Conservation (phyloP, 2,888 invertebrate species). For the Yponomeuta sedellus region DNA sequence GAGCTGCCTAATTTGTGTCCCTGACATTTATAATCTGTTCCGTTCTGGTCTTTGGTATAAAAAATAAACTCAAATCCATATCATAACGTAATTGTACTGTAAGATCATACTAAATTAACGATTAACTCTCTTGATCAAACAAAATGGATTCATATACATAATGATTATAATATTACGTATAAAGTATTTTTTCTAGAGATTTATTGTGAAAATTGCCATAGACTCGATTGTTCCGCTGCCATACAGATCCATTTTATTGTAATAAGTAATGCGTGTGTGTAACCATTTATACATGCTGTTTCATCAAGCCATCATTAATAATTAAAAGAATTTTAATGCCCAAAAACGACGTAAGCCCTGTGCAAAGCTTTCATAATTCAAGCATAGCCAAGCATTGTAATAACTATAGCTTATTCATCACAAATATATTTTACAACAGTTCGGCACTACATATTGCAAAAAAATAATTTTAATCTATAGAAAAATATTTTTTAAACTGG, state of each 20-base stretch:
- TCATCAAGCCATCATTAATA: not conserved
- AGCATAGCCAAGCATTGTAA: not conserved
- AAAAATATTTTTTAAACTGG: slow-evolving; percentile 7
- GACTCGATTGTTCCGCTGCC: slow-evolving; percentile 26
- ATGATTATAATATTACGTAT: slow-evolving; percentile 13
- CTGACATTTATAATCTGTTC: not conserved
- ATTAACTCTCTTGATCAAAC: slow-evolving; percentile 25
- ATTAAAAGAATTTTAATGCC: not conserved
- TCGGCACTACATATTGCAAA: not conserved
- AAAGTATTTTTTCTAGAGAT: slow-evolving; percentile 55
- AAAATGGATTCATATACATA: slow-evolving; percentile 11
- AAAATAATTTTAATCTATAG: not conserved
- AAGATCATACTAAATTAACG: slow-evolving; percentile 47
- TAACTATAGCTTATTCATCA: not conserved
- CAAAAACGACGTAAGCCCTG: not conserved
- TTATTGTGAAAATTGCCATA: slow-evolving; percentile 40
- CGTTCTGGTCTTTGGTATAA: not conserved
- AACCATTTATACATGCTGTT: not conserved
- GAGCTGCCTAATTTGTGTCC: no score
- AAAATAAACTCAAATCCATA: slow-evolving; percentile 48
- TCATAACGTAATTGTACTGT: slow-evolving; percentile 50
- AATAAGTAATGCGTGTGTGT: not conserved
- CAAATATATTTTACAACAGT: not conserved
- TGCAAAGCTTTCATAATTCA: not conserved
- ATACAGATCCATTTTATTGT: slow-evolving; percentile 14